Evolutionary conservation across 1,140 invertebrate species (phyloP), one percentile per base, ranked within the genome.

Genomic region (Ephestia elutella): DNA sequence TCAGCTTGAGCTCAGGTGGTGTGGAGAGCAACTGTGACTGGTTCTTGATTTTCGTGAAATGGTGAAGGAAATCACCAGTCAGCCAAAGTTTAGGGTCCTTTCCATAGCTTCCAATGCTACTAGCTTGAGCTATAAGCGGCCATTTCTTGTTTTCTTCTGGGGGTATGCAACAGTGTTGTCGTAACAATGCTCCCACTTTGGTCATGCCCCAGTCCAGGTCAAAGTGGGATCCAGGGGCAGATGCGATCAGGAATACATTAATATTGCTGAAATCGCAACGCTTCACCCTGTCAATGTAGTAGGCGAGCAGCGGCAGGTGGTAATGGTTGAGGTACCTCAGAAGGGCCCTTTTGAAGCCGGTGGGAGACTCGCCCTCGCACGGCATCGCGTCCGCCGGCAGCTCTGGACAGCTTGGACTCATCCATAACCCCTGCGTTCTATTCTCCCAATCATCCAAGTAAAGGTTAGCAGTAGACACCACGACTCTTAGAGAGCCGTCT

Each of bases 391-490:
- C 85, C 15, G 89, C 77, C 0, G 90, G 82, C 44, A 96, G 70
- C 19, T 80, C 82, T 0, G 93, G 92, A 75, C 96, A 93, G 18
- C 91, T 79, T 0, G 96, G 96, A 78, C 96, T 97, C 8, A 99
- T 91, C 97, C 97, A 98, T 48, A 96, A 86, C 94, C 96, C 96
- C 90, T 99, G 97, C 11, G 96, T 97, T 79, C 96, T 93, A 80
- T 98, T 95, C 70, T 95, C 91, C 97, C 97, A 99, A 89, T 99
- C 97, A 59, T 94, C 92, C 28, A 93, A 89, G 67, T 98, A 95
- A 1, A 99, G 87, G 90, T 99, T 99, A 0, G 97, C 96, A 0
- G 97, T 99, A 2, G 95, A 96, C 18, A 99, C 92, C 4, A 98
- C 92, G 48, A 99, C 92, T 56, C 97, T 89, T 32, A 98, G 83